Evolutionary conservation across 1,140 invertebrate species (phyloP).

Genomic region (Bombus impatiens): DNA sequence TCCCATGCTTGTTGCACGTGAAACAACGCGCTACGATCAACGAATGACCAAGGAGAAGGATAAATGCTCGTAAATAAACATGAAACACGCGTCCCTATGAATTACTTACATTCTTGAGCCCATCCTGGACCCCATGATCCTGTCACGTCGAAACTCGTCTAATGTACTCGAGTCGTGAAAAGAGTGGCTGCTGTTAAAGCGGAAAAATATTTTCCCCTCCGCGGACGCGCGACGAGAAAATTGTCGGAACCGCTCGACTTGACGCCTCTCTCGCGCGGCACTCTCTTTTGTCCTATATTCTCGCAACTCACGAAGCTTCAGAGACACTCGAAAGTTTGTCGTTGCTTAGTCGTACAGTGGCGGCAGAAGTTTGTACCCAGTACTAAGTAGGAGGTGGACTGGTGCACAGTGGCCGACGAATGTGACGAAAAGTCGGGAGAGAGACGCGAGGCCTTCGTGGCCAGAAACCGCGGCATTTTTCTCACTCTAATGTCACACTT

Average conservation of each 20-base stretch:
- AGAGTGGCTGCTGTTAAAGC: constrained; percentile 6
- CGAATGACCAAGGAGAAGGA: not conserved
- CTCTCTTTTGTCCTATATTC: constrained; percentile 45
- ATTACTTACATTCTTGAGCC: constrained; percentile 49
- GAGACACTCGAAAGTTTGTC: constrained; percentile 41
- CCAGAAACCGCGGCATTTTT: constrained; percentile 19
- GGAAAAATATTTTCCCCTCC: constrained; percentile 19
- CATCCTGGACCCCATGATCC: constrained; percentile 37
- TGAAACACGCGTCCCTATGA: not conserved
- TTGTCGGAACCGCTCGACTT: constrained; percentile 16
- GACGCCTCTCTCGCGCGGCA: not conserved
- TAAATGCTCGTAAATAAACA: not conserved
- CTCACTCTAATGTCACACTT: not conserved
- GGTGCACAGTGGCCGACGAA: not conserved
- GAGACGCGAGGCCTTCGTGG: constrained; percentile 20
- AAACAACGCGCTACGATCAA: not conserved
- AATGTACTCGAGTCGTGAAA: not conserved
- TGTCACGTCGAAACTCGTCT: not conserved
- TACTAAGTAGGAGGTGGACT: constrained; percentile 29
- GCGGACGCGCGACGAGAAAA: not conserved
- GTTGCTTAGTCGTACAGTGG: constrained; percentile 43
- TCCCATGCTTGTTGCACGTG: not conserved
- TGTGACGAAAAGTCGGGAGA: constrained; percentile 11
- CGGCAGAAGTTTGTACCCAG: constrained; percentile 3
- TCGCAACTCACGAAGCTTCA: constrained; percentile 26